Percentiles rank a stretch among this genome's conserved stretches.
These are phyloP conservation scores for Todiramphus saurophagus DNA, from an alignment of 2,113 vertebrate genomes.

Conservation along the genomic window DNA sequence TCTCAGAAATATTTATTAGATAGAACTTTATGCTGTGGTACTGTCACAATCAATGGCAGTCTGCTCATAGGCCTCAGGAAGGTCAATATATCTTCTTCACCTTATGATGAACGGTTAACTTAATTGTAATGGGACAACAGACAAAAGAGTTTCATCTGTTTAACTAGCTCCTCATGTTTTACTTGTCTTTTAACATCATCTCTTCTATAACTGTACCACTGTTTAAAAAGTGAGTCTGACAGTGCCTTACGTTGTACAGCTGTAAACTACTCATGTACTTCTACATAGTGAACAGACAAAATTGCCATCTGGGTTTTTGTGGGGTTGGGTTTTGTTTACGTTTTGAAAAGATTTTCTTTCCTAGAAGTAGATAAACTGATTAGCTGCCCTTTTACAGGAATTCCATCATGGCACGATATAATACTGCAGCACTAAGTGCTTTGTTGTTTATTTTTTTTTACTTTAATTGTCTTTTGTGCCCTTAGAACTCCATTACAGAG, in stretches of 20 bases:
- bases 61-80: background rate
- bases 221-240: background rate
- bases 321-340: background rate
- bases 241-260: background rate
- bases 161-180: background rate
- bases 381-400: constrained; percentile 35
- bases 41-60: background rate
- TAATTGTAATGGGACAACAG: background rate
- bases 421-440: constrained; percentile 11
- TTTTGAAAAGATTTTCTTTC: background rate
- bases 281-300: background rate
- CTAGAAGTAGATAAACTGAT: background rate
- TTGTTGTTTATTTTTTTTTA: background rate
- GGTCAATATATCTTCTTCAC: background rate
- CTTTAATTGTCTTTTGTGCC: constrained; percentile 30
- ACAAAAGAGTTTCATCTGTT: background rate
- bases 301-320: background rate
- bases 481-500: constrained; percentile 37
- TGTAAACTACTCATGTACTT: background rate
- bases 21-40: background rate
- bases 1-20: background rate
- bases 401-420: background rate
- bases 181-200: background rate
- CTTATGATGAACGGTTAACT: background rate
- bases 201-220: background rate